Evolutionary conservation across 2,797 vertebrate species (phyloP), one percentile per base, ranked within the genome.

Genomic region (Phalloptychus januarius): DNA sequence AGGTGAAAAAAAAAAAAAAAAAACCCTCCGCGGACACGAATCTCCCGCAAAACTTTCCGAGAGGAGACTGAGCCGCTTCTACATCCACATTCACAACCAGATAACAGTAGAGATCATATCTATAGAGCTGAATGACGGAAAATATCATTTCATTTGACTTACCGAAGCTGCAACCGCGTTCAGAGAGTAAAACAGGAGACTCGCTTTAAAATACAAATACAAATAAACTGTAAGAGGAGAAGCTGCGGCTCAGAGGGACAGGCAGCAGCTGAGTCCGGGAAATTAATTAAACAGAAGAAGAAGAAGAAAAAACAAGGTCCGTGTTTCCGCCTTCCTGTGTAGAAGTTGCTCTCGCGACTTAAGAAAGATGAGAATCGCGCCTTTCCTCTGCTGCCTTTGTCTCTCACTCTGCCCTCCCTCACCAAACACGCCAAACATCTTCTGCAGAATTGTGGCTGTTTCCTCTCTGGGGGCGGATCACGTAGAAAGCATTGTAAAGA

Each of bases 391-490:
- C 61, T 25, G 28, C 11, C 48, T 25, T 69, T 7, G 69, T 4
- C 56, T 6, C 33, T 15, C 45, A 0, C 74, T 5, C 63, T 11
- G 58, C 1, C 69, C 56, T 54, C 73, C 77, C 78, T 74, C 54
- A 54, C 28, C 45, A 65, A 81, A n/a, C n/a, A n/a, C n/a, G n/a
- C n/a, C n/a, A n/a, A 23, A 72, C 69, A 79, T 18, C 18, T 28
- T 16, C 18, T 54, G 75, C 4, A 40, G 74, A 67, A 48, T 50
- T 56, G 46, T 10, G 74, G 12, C 36, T 1, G 82, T 73, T 86
- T 89, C 76, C 79, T 84, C 61, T 82, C 16, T 15, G 50, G 61
- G 61, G 81, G 75, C 65, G 73, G 82, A 54, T 70, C 77, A 2
- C 38, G 70, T 72, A 7, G 73, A 63, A 52, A 84, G 46, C 40